Conservation (phyloP, 2,113 vertebrate genomes). For the Polypterus bichir region DNA sequence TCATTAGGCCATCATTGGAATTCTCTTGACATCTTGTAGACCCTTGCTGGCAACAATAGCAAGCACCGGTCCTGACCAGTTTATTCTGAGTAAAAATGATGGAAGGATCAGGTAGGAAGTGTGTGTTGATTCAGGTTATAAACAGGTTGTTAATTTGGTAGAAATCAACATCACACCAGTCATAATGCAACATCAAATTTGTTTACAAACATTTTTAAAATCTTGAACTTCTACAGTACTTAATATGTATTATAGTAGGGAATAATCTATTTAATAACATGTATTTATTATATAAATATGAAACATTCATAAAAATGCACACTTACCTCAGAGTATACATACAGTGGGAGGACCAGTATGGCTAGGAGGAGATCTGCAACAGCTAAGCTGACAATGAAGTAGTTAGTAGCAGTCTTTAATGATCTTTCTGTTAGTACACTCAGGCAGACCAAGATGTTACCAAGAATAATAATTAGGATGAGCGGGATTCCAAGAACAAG, state of each 20-base stretch:
- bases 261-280: not conserved
- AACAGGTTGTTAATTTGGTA: too few species aligned
- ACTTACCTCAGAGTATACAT: slow-evolving; percentile 49
- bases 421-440: slow-evolving; percentile 52
- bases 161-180: too few species aligned
- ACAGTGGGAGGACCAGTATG: slow-evolving; percentile 39
- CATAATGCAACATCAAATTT: not conserved
- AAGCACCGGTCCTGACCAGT: too few species aligned
- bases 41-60: too few species aligned
- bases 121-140: too few species aligned
- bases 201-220: not conserved
- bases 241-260: not conserved
- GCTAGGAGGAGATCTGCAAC: slow-evolving; percentile 52
- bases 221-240: not conserved
- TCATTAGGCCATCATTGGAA: too few species aligned
- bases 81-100: too few species aligned
- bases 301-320: not conserved
- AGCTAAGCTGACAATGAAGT: slow-evolving; percentile 55
- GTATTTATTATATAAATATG: not conserved
- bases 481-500: slow-evolving; percentile 42
- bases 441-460: slow-evolving; percentile 52
- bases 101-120: too few species aligned
- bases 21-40: too few species aligned
- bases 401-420: slow-evolving; percentile 55
- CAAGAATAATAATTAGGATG: slow-evolving; percentile 48